Conservation (phyloP, 2,797 vertebrate genomes). For the Vireo griseus region DNA sequence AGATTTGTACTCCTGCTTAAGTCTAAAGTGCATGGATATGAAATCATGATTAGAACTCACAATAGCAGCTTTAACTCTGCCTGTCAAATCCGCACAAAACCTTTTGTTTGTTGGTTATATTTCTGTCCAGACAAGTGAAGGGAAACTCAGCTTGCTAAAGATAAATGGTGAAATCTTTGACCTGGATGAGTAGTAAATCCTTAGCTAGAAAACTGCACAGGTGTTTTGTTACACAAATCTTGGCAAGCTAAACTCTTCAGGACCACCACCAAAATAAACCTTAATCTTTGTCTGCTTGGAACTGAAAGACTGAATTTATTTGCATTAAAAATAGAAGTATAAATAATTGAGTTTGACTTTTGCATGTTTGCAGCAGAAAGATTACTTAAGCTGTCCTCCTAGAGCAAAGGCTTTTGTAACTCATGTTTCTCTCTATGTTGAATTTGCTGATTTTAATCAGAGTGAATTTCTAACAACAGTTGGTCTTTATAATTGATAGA, state of each 20-base stretch:
- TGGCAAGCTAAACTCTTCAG: not conserved
- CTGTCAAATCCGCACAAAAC: not conserved
- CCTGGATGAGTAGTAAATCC: conserved; percentile 21
- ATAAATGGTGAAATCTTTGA: conserved; percentile 35
- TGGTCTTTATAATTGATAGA: not conserved
- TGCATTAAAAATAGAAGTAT: not conserved
- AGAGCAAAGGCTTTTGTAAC: not conserved
- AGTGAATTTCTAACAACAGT: not conserved
- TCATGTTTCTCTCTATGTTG: not conserved
- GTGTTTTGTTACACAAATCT: not conserved
- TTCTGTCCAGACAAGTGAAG: conserved; percentile 45
- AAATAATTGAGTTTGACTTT: not conserved
- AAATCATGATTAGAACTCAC: not conserved
- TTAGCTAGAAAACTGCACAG: not conserved
- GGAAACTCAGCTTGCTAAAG: not conserved
- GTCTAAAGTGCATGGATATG: not conserved
- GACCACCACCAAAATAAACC: conserved; percentile 1
- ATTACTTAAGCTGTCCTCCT: not conserved
- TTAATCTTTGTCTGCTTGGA: not conserved
- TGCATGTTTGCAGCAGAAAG: not conserved
- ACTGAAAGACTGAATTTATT: not conserved
- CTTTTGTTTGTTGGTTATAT: not conserved
- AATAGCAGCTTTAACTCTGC: not conserved
- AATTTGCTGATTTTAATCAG: not conserved
- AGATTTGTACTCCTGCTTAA: not conserved